phyloP scores from a whole-genome alignment of 2,888 invertebrate genomes.

The Microplitis manilae region DNA sequence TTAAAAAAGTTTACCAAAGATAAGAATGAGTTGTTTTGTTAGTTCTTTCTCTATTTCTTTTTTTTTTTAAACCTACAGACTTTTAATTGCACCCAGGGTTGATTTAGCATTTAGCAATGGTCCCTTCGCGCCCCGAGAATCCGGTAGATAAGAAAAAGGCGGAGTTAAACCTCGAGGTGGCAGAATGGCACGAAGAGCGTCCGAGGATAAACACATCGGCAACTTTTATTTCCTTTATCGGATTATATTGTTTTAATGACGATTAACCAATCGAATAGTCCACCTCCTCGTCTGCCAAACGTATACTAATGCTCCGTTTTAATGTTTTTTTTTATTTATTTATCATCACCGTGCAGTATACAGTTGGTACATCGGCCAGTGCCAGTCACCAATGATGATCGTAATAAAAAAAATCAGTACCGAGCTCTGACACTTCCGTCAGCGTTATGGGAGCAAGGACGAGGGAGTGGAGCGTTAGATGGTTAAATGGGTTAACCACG shows the following conservation, averaged over 20 bases:
- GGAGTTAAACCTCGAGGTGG: conserved; percentile 28
- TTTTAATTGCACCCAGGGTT: conserved; percentile 44
- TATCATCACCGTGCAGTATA: not conserved
- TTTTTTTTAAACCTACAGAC: conserved; percentile 38
- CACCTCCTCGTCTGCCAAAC: not conserved
- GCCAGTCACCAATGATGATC: not conserved
- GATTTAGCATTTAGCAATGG: conserved; percentile 38
- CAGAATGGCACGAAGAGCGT: conserved; percentile 32
- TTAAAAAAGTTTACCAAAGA: conserved; percentile 37
- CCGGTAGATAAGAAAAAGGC: conserved; percentile 33
- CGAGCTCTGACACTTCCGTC: conserved; percentile 17
- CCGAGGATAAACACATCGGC: conserved; percentile 27
- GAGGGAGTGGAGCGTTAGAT: conserved; percentile 37
- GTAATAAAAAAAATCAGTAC: not conserved
- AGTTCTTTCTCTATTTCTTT: conserved; percentile 13
- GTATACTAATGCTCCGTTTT: not conserved
- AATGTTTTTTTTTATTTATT: not conserved
- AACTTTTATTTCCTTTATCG: conserved; percentile 31
- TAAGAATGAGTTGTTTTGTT: conserved; percentile 37
- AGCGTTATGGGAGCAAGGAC: conserved; percentile 35
- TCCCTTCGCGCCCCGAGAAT: conserved; percentile 27
- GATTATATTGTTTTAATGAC: conserved; percentile 8
- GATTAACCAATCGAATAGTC: conserved; percentile 26
- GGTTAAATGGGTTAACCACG: conserved; percentile 45
- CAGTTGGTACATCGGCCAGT: not conserved